phyloP scores from a whole-genome alignment of 1,140 invertebrate genomes.

The Achroia grisella region DNA sequence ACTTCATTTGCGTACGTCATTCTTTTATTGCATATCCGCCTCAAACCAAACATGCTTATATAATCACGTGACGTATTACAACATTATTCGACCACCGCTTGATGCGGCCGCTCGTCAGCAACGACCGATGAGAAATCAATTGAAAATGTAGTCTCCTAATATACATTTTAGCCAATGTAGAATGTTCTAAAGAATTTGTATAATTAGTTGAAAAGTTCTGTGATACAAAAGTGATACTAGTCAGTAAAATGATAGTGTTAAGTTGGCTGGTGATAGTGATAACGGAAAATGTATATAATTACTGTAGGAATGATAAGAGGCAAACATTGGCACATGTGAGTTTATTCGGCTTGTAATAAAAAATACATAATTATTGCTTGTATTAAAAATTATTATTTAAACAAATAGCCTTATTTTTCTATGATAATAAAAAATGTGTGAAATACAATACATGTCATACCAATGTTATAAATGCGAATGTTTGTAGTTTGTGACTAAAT shows the following conservation, averaged over 20 bases:
- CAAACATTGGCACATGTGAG: conserved; percentile 20
- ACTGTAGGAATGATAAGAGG: conserved; percentile 19
- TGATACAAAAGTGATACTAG: conserved; percentile 48
- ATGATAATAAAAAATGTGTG: too few species aligned
- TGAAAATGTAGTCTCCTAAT: conserved; percentile 7
- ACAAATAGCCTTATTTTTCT: too few species aligned
- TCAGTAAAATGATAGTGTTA: conserved; percentile 44
- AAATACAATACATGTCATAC: too few species aligned
- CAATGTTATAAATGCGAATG: too few species aligned
- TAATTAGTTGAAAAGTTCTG: conserved; percentile 19
- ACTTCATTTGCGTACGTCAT: too few species aligned
- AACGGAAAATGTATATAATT: conserved; percentile 25
- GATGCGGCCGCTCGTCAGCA: conserved; percentile 7
- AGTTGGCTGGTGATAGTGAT: conserved; percentile 36
- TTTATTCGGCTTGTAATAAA: too few species aligned
- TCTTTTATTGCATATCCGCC: conserved; percentile 17
- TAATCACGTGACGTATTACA: conserved; percentile 12
- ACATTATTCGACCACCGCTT: conserved; percentile 6
- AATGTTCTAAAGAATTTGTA: too few species aligned
- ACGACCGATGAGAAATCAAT: conserved; percentile 2
- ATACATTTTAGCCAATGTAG: conserved; percentile 8
- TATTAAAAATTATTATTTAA: too few species aligned
- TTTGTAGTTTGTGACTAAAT: too few species aligned
- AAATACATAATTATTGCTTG: too few species aligned
- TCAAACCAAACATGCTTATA: conserved; percentile 20